Evolutionary conservation across 2,113 vertebrate species (phyloP).

Genomic region (Periophthalmus modestus): DNA sequence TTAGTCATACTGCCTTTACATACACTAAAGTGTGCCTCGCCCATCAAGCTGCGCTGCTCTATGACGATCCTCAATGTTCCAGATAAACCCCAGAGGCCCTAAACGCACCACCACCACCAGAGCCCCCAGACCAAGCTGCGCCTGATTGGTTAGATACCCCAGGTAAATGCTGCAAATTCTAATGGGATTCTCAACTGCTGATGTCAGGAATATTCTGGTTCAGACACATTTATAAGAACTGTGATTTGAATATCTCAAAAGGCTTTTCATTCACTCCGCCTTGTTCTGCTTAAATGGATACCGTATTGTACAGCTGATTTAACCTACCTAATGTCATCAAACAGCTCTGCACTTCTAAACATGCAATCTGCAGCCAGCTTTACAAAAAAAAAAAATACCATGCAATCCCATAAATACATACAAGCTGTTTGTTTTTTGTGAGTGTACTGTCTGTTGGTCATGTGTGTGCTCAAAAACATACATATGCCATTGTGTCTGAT

Average conservation of each 20-base stretch:
- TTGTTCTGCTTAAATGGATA: not conserved
- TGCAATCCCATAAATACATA: not conserved
- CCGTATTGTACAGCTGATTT: slow-evolving; percentile 62
- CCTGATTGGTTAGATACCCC: slow-evolving; percentile 66
- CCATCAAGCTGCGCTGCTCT: slow-evolving; percentile 71
- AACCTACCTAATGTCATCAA: slow-evolving; percentile 68
- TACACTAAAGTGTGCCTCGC: slow-evolving; percentile 70
- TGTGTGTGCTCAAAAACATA: not conserved
- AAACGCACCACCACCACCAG: slow-evolving; percentile 44
- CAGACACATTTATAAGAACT: slow-evolving; percentile 45
- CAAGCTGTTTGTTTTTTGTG: not conserved
- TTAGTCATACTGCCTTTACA: slow-evolving; percentile 76
- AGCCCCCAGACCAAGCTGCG: slow-evolving; percentile 53
- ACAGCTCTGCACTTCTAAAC: not conserved
- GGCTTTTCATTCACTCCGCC: slow-evolving; percentile 2
- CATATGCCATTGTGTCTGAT: slow-evolving; percentile 33
- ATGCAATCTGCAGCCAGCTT: not conserved
- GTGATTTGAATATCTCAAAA: slow-evolving; percentile 24
- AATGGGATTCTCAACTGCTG: slow-evolving; percentile 61
- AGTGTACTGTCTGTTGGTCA: not conserved
- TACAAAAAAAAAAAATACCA: not conserved
- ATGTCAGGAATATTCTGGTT: slow-evolving; percentile 57
- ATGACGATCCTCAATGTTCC: slow-evolving; percentile 72
- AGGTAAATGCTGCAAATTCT: slow-evolving; percentile 66
- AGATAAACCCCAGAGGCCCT: slow-evolving; percentile 73